A percentile compares a stretch with the other conserved stretches of the same genome.
Evolutionary conservation across 1,140 invertebrate genomes (phyloP).

Genomic region (Oreohelix idahoensis): DNA sequence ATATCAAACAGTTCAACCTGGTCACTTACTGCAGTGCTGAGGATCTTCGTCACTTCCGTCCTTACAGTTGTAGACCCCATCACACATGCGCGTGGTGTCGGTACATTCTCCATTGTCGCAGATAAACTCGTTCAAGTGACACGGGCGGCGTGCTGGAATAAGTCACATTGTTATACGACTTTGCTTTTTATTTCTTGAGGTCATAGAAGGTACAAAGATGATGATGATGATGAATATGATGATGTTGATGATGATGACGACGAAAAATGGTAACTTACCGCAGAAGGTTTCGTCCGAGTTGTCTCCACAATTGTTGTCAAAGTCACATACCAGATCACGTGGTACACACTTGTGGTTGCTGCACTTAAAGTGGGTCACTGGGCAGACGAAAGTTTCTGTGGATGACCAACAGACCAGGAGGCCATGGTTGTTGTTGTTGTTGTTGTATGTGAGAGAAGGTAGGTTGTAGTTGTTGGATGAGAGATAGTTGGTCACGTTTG

Average conservation of each 20-base stretch:
- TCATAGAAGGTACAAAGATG: too few species aligned
- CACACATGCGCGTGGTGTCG: slow-evolving; percentile 77
- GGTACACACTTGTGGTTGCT: slow-evolving; percentile 58
- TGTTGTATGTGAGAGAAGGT: too few species aligned
- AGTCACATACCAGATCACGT: slow-evolving; percentile 52
- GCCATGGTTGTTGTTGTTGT: neutral
- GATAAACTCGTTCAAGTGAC: slow-evolving; percentile 46
- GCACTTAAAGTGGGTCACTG: slow-evolving; percentile 69
- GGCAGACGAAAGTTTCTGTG: slow-evolving; percentile 64
- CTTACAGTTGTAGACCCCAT: slow-evolving; percentile 63
- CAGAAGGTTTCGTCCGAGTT: slow-evolving; percentile 58
- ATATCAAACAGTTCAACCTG: neutral
- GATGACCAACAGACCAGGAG: neutral
- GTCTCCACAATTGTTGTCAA: slow-evolving; percentile 60
- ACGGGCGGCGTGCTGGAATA: slow-evolving; percentile 39
- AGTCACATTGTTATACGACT: too few species aligned
- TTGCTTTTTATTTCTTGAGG: too few species aligned
- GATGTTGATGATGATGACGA: too few species aligned
- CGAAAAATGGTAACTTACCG: slow-evolving; percentile 48
- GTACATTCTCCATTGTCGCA: slow-evolving; percentile 77
- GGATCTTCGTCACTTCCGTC: slow-evolving; percentile 64
- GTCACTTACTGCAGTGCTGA: slow-evolving; percentile 49
- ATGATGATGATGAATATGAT: too few species aligned
- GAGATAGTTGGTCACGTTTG: too few species aligned
- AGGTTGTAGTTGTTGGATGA: too few species aligned